Evolutionary conservation across 2,113 vertebrate genomes (phyloP).

Genomic region (Apteryx mantelli): DNA sequence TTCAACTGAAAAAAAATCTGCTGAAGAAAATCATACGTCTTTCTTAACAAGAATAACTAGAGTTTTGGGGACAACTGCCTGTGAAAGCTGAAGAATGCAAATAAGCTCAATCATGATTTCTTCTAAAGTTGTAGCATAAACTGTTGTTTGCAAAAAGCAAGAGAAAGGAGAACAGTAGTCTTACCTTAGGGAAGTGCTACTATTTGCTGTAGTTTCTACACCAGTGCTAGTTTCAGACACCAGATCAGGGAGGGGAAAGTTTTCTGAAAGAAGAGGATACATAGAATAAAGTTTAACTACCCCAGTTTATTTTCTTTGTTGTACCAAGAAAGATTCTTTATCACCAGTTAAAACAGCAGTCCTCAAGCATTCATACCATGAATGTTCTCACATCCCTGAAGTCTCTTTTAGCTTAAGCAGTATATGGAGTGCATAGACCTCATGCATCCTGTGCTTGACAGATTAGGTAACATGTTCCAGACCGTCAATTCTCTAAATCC

Average conservation of each 20-base stretch:
- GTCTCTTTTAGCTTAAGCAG: background rate
- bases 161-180: background rate
- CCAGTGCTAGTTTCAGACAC: conserved; percentile 93
- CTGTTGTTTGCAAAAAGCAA: background rate
- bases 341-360: background rate
- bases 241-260: conserved; percentile 93
- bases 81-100: background rate
- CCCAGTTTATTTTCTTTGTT: background rate
- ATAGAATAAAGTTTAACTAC: background rate
- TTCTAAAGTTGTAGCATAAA: background rate
- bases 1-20: background rate
- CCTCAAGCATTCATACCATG: background rate
- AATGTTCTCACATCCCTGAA: background rate
- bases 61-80: background rate
- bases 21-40: background rate
- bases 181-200: conserved; percentile 91
- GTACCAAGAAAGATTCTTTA: background rate
- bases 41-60: background rate
- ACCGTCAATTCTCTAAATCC: background rate
- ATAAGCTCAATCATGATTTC: background rate
- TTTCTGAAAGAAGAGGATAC: conserved; percentile 80
- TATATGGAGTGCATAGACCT: background rate
- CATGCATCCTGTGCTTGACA: background rate
- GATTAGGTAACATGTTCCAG: background rate
- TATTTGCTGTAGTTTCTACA: conserved; percentile 90